Base-by-base conservation (phyloP, 1,140 invertebrate genomes). In the Drosophila kurseongensis region DNA sequence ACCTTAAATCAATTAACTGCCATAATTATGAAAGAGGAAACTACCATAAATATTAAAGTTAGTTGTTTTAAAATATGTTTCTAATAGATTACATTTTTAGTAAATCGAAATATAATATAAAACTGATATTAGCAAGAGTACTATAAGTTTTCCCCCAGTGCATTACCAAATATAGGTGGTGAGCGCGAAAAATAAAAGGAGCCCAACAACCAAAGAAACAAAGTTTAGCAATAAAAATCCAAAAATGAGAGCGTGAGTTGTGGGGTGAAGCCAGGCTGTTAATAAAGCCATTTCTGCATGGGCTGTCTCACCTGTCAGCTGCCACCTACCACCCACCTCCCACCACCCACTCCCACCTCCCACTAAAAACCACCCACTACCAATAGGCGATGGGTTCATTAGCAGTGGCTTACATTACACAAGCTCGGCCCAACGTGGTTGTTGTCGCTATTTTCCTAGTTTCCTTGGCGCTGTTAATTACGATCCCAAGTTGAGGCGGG, bases 161-260 rank as follows among this genome's bases (percentile, higher is more conserved):
- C 47, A 12, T 23, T 44, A 54, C 44, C 75, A 68, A 84, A 79
- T 78, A 68, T 69, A 59, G 51, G 74, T 73, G 60, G 51, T 62
- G 35, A 76, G 45, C 14, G 59, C 35, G 36, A 58, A 80, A 68
- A 45, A 56, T 32, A 40, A 78, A 59, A 60, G 41, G 23, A 36
- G 12, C 57, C 18, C 14, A 77, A 59, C 35, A 75, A 57, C 54
- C 40, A 58, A 52, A 61, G 83, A 75, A 86, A 83, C 84, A 89
- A 88, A 88, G 79, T 88, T 89, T 83, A 77, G 84, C 84, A 88
- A 88, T 88, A 88, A 88, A 86, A 88, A 89, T 89, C 79, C 65
- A 88, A 88, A 88, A 88, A 74, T 68, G 38, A 23, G 38, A 44
- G 56, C 27, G 35, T 10, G 35, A 62, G 60, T 40, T n/a, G 18